Evolutionary conservation across 1,140 invertebrate genomes (phyloP).

Genomic region (Apis florea): DNA sequence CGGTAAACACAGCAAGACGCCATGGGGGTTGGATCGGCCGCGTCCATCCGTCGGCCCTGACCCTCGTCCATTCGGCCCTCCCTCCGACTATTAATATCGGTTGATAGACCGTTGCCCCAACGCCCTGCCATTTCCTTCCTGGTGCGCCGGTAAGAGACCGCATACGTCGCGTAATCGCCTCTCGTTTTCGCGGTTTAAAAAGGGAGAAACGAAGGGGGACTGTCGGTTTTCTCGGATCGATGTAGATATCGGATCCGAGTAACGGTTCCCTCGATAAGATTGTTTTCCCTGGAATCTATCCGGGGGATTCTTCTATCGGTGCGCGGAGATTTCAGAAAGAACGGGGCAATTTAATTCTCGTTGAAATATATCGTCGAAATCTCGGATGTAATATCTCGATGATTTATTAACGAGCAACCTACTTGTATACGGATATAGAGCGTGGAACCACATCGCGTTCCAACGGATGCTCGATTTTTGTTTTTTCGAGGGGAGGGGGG

Average conservation of each 20-base stretch:
- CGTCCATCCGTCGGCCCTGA: background rate
- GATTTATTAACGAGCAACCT: background rate
- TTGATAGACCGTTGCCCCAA: background rate
- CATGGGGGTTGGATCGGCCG: background rate
- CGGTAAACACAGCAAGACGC: constrained; percentile 35
- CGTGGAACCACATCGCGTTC: background rate
- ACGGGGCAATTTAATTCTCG: background rate
- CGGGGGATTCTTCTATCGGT: background rate
- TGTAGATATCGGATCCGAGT: background rate
- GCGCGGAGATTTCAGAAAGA: background rate
- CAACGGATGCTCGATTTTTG: background rate
- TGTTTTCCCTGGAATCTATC: background rate
- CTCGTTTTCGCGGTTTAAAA: background rate
- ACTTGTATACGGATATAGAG: too few species aligned
- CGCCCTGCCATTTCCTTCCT: background rate
- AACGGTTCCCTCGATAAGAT: background rate
- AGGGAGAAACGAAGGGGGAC: background rate
- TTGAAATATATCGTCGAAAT: background rate
- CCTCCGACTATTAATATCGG: background rate
- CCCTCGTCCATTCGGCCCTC: constrained; percentile 11
- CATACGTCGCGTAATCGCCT: background rate
- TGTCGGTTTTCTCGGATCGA: background rate
- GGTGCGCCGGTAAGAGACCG: background rate
- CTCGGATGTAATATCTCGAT: background rate
- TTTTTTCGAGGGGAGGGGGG: background rate